These are phyloP conservation scores for Ochropleura plecta DNA, from an alignment of 2,888 invertebrate genomes.

Conservation along the genomic window DNA sequence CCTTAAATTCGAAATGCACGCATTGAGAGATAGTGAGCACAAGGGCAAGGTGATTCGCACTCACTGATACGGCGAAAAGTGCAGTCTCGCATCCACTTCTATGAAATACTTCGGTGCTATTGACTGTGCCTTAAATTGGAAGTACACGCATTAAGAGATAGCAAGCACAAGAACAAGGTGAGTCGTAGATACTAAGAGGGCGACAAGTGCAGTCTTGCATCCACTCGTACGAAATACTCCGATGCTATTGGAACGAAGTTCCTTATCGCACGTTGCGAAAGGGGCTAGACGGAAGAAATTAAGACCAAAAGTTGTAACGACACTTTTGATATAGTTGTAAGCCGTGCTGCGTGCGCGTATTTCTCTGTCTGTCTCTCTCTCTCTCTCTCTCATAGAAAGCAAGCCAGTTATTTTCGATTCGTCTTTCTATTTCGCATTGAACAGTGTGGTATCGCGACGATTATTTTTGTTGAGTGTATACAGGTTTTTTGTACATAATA, in stretches of 20 bases:
- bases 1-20: constrained; percentile 33
- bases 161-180: constrained; percentile 40
- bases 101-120: constrained; percentile 29
- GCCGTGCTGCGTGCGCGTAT: too few relatives aligned
- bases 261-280: too few relatives aligned
- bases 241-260: background rate
- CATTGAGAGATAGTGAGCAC: constrained; percentile 46
- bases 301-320: too few relatives aligned
- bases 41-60: constrained; percentile 54
- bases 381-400: too few relatives aligned
- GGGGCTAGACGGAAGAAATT: too few relatives aligned
- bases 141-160: constrained; percentile 47
- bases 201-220: constrained; percentile 25
- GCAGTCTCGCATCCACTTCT: constrained; percentile 36
- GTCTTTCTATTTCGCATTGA: too few relatives aligned
- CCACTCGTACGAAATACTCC: constrained; percentile 34
- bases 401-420: too few relatives aligned
- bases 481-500: too few relatives aligned
- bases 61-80: constrained; percentile 33
- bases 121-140: constrained; percentile 21
- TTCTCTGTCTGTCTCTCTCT: too few relatives aligned
- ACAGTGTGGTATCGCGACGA: too few relatives aligned
- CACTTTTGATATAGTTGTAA: too few relatives aligned
- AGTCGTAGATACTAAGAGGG: constrained; percentile 40
- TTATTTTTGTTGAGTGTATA: too few relatives aligned